phyloP scores from a whole-genome alignment of 2,888 invertebrate genomes.

The Torymus aiolomorphi region DNA sequence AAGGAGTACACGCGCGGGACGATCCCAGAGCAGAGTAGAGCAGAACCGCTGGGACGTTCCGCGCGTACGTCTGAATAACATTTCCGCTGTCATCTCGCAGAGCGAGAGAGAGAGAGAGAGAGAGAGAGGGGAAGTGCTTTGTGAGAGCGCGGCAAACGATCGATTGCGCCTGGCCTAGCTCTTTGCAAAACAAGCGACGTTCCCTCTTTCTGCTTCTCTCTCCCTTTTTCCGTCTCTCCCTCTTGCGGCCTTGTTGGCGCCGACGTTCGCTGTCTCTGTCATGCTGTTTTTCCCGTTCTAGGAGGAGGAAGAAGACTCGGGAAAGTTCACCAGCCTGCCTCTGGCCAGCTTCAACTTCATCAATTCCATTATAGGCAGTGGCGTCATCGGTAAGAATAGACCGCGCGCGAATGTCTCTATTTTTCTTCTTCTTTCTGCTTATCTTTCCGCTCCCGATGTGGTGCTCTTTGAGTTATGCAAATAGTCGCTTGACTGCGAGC shows the following conservation, averaged over 20 bases:
- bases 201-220: neutral
- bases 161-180: neutral
- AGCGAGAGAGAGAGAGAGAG: no score
- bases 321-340: slow-evolving; percentile 82
- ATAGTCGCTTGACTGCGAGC: no score
- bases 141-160: neutral
- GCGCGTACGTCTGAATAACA: no score
- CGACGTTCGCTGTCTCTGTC: no score
- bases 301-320: slow-evolving; percentile 77
- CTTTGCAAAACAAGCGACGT: neutral
- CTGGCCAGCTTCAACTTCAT: slow-evolving; percentile 91
- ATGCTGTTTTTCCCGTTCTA: neutral
- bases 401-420: neutral
- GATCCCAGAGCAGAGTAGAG: no score
- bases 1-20: no score
- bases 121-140: no score
- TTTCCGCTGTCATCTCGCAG: no score
- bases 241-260: no score
- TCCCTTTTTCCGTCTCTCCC: neutral
- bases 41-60: no score
- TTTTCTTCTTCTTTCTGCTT: neutral
- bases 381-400: slow-evolving; percentile 83
- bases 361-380: slow-evolving; percentile 91
- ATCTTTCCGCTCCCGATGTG: no score
- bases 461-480: no score